Evolutionary conservation across 2,888 invertebrate genomes (phyloP), one percentile per base, ranked within the genome.

Genomic region (Crocallis elinguaria): DNA sequence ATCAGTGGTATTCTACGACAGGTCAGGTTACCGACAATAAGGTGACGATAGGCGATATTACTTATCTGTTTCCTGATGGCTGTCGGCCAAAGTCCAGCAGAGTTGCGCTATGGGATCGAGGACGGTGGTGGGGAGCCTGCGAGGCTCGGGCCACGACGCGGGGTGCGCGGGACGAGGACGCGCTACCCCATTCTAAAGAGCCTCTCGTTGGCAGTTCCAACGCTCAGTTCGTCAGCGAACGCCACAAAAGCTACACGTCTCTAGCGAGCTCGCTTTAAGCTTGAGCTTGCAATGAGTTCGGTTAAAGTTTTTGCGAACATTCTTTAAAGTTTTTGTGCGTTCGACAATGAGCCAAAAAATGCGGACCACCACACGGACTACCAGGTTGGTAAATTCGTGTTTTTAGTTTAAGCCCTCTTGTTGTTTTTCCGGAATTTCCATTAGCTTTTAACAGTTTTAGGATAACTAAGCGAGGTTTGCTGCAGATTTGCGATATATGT

Each of bases 281-380:
- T 70, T 8, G 68, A 66, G 73, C 71, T 69, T 76, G 79, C 75
- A 61, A 84, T 83, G 82, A 69, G 70, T 75, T 71, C 84, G 81
- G 66, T 70, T 66, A 83, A 85, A 85, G 73, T 85, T 84, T 84
- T 71, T 75, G 63, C 66, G 67, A 57, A 70, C 64, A 49, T 61
- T 65, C 62, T 74, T 68, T 72, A 69, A 75, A 71, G 64, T 66
- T 62, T 60, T 52, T 53, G 72, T 75, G 70, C 67, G 32, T 16
- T 21, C 33, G 0, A 73, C 73, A 68, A 82, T 82, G 82, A 72
- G 64, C 61, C 64, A 59, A 57, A 65, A 64, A 51, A 60, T 52
- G 61, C 64, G 66, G 63, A 25, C 50, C 52, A 2, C 1, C 64
- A 61, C 66, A 66, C 14, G 51, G 55, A 19, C 13, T 23, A 57